Percentiles rank a stretch among this genome's conserved stretches.
These are phyloP conservation scores for Lophura nycthemera DNA, from an alignment of 2,113 vertebrate species.

Conservation along the genomic window DNA sequence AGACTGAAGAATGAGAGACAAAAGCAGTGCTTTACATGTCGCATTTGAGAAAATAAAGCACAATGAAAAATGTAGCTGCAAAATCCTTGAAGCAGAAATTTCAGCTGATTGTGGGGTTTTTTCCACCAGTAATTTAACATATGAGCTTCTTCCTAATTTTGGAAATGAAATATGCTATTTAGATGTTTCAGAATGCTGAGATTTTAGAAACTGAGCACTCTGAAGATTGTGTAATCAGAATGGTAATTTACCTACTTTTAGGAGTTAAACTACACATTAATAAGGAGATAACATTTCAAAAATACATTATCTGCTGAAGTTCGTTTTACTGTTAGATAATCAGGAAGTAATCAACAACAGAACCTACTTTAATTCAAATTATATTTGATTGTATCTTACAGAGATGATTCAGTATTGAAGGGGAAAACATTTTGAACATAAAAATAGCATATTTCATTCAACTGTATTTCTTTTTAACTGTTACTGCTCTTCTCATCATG, in stretches of 20 bases:
- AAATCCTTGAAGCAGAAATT: not conserved
- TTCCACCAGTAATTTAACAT: not conserved
- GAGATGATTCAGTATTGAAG: not conserved
- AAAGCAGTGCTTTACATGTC: not conserved
- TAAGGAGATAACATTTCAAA: not conserved
- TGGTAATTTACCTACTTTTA: not conserved
- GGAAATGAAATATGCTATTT: not conserved
- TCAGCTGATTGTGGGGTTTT: not conserved
- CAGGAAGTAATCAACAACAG: not conserved
- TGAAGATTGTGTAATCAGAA: not conserved
- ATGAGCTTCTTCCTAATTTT: not conserved
- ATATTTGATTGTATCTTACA: not conserved
- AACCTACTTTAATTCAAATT: not conserved
- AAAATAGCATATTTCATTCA: not conserved
- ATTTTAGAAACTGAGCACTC: not conserved
- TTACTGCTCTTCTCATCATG: not conserved
- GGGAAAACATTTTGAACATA: not conserved
- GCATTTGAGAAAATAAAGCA: not conserved
- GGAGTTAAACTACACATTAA: not conserved
- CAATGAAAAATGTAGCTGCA: not conserved
- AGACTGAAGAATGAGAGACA: not conserved
- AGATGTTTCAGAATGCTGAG: not conserved
- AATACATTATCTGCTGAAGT: not conserved
- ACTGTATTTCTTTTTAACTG: not conserved
- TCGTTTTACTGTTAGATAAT: not conserved